Conservation (phyloP, 2,113 vertebrate species). For the Calyptommatus sinebrachiatus region DNA sequence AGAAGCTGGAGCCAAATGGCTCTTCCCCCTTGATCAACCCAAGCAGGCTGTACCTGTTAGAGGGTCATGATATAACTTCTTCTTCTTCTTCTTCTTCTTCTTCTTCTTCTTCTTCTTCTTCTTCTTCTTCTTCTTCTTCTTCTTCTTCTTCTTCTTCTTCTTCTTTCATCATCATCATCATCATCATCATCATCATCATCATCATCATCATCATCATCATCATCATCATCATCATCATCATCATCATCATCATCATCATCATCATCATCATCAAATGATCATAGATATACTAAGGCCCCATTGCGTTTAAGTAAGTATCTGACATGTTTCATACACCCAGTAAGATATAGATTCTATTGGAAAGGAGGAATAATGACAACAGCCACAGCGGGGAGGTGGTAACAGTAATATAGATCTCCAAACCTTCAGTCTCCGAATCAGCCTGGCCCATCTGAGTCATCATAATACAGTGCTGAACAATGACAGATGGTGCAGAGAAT, state of each 20-base stretch:
- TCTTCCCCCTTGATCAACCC: constrained; percentile 26
- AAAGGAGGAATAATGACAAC: background rate
- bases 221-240: too few relatives aligned
- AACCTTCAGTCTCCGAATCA: background rate
- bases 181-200: too few relatives aligned
- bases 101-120: too few relatives aligned
- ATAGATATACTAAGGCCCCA: background rate
- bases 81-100: too few relatives aligned
- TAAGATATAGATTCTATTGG: background rate
- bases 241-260: too few relatives aligned
- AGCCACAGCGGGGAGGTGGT: background rate
- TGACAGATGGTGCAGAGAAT: background rate
- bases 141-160: too few relatives aligned
- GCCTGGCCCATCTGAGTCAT: background rate
- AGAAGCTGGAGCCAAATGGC: constrained; percentile 9
- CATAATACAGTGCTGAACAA: background rate
- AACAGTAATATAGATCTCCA: background rate
- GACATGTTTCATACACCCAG: background rate
- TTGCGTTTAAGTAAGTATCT: background rate
- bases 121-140: too few relatives aligned
- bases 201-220: too few relatives aligned
- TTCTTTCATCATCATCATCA: too few relatives aligned
- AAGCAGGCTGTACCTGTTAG: constrained; percentile 26
- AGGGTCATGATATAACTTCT: too few relatives aligned
- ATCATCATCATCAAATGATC: background rate